A percentile compares a stretch with the other conserved stretches of the same genome.
Evolutionary conservation across 2,113 vertebrate species (phyloP).

Genomic region (Chionodraco myersi): DNA sequence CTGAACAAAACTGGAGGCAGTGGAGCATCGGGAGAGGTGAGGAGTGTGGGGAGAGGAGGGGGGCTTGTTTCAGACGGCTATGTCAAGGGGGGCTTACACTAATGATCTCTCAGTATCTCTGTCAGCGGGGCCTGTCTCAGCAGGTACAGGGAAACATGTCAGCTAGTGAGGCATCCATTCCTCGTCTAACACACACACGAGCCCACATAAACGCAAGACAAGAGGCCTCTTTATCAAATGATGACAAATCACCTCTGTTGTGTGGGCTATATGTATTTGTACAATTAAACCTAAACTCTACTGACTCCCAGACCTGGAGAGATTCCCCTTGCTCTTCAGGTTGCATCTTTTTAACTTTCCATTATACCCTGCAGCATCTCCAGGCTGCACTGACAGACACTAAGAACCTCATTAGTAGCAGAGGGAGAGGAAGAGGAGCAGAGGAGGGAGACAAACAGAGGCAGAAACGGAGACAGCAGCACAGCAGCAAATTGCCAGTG

Average conservation of each 20-base stretch:
- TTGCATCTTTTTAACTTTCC: constrained; percentile 48
- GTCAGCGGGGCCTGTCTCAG: constrained; percentile 68
- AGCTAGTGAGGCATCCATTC: constrained; percentile 29
- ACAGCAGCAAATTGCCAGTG: constrained; percentile 58
- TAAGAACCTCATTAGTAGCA: constrained; percentile 70
- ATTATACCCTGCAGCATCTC: constrained; percentile 45
- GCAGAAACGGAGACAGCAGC: constrained; percentile 47
- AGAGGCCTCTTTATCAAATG: constrained; percentile 9
- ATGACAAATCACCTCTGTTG: constrained; percentile 29
- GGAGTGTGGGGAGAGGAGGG: constrained; percentile 7
- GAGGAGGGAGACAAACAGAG: constrained; percentile 26
- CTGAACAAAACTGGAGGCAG: constrained; percentile 53
- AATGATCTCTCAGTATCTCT: constrained; percentile 73
- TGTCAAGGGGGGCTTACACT: constrained; percentile 62
- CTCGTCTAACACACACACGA: constrained; percentile 1
- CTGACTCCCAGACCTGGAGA: constrained; percentile 15
- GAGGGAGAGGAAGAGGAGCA: constrained; percentile 23
- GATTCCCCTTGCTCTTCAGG: constrained; percentile 35
- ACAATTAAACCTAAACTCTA: constrained; percentile 57
- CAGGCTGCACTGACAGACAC: constrained; percentile 60
- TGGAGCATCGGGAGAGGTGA: constrained; percentile 37
- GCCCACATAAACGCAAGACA: not conserved
- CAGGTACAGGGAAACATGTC: constrained; percentile 70
- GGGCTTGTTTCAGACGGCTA: constrained; percentile 30
- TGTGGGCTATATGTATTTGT: constrained; percentile 21